These are phyloP conservation scores for Amitus sp. DNA, from an alignment of 2,888 invertebrate genomes.

Conservation along the genomic window DNA sequence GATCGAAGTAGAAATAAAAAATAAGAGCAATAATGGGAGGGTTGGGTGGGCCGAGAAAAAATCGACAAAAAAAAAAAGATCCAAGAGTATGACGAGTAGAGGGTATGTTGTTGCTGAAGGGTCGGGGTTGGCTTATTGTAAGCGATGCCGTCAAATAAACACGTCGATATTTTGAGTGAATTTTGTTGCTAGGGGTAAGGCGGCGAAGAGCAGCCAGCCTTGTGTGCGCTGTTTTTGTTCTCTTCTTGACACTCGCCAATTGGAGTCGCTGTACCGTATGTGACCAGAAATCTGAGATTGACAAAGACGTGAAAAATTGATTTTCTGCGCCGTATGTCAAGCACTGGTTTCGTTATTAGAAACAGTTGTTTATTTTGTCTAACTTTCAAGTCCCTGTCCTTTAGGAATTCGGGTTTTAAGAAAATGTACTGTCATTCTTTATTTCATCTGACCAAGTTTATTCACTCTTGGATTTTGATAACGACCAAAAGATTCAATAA, in stretches of 20 bases:
- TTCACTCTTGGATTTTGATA: no score
- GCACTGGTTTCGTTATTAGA: slow-evolving; percentile 21
- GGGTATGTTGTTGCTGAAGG: neutral
- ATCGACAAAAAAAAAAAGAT: slow-evolving; percentile 65
- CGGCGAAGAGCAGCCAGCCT: slow-evolving; percentile 59
- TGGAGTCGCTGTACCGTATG: slow-evolving; percentile 65
- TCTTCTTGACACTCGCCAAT: slow-evolving; percentile 63
- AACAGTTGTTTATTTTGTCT: slow-evolving; percentile 4
- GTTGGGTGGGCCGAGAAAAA: slow-evolving; percentile 62
- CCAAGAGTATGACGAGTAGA: slow-evolving; percentile 54
- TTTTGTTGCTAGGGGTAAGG: slow-evolving; percentile 52
- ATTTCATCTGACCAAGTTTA: no score
- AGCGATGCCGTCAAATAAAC: neutral
- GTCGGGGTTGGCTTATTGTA: neutral
- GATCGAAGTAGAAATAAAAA: neutral
- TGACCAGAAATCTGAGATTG: slow-evolving; percentile 44
- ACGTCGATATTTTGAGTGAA: slow-evolving; percentile 41
- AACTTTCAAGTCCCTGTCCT: slow-evolving; percentile 4
- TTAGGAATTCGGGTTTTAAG: neutral
- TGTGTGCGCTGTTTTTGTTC: slow-evolving; percentile 62
- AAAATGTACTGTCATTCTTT: no score
- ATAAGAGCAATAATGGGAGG: slow-evolving; percentile 42
- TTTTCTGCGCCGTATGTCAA: slow-evolving; percentile 16
- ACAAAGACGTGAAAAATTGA: slow-evolving; percentile 19
- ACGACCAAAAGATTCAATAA: no score